A percentile compares a stretch with the other conserved stretches of the same genome.
phyloP scores from a whole-genome alignment of 1,140 invertebrate genomes.

The Drosophila oshimai region DNA sequence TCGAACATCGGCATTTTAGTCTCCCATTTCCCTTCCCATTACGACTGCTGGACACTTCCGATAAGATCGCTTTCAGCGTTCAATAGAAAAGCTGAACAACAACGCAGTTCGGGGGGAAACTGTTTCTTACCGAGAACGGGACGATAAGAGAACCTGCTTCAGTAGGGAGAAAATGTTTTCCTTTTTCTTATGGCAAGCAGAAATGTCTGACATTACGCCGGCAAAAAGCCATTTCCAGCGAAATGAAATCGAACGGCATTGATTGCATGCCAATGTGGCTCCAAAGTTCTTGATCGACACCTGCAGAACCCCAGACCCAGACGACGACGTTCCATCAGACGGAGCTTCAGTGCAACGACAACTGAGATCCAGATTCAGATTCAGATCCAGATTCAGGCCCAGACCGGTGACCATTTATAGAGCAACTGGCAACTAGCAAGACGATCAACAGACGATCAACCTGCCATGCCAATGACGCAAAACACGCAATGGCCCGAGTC shows the following conservation, averaged over 20 bases:
- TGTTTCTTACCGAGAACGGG: constrained; percentile 3
- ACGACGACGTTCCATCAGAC: constrained; percentile 30
- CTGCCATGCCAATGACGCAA: constrained; percentile 70
- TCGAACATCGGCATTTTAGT: neutral
- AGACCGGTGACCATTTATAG: constrained; percentile 71
- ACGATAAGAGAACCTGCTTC: constrained; percentile 18
- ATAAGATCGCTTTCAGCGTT: constrained; percentile 67
- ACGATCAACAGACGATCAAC: constrained; percentile 76
- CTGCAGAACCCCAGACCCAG: too few relatives aligned
- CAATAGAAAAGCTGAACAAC: constrained; percentile 55
- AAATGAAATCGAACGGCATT: constrained; percentile 80
- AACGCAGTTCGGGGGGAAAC: constrained; percentile 2
- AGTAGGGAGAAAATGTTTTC: constrained; percentile 10
- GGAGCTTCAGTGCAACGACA: neutral
- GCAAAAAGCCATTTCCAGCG: constrained; percentile 64
- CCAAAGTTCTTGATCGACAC: constrained; percentile 78
- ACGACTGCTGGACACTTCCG: constrained; percentile 57
- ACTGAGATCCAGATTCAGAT: constrained; percentile 1
- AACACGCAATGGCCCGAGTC: constrained; percentile 58
- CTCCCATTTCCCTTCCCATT: constrained; percentile 7
- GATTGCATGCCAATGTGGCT: constrained; percentile 80
- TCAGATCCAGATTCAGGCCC: constrained; percentile 6
- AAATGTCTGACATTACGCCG: constrained; percentile 66
- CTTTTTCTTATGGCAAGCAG: constrained; percentile 57
- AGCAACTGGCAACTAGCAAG: constrained; percentile 65